Conservation (phyloP, 1,140 invertebrate genomes). For the Drosophila elegans region DNA sequence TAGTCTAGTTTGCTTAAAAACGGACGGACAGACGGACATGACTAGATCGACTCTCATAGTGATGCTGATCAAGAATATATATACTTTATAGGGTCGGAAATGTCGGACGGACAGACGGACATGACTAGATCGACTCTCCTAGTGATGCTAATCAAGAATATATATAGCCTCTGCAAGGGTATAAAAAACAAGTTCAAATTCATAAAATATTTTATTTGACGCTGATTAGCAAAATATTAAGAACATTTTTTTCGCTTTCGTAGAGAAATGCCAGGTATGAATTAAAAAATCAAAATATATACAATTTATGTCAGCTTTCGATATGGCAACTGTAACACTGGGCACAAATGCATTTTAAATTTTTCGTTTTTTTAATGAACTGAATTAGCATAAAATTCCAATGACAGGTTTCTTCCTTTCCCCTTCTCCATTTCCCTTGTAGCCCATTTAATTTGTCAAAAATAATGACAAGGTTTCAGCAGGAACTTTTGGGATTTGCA, state of each 20-base stretch:
- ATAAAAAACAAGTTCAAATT: too few species aligned
- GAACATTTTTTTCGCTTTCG: neutral
- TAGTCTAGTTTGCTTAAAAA: too few species aligned
- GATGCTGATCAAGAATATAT: too few species aligned
- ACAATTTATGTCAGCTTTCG: conserved; percentile 44
- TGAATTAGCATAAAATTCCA: conserved; percentile 79
- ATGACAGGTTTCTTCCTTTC: conserved; percentile 51
- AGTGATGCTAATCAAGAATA: too few species aligned
- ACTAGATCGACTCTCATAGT: too few species aligned
- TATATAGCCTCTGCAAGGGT: too few species aligned
- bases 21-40: too few species aligned
- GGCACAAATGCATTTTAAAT: conserved; percentile 66
- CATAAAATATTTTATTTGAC: too few species aligned
- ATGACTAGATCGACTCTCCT: too few species aligned
- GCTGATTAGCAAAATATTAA: too few species aligned
- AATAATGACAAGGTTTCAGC: conserved; percentile 74
- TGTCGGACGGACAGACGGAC: too few species aligned
- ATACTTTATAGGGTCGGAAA: too few species aligned
- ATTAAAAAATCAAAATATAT: conserved; percentile 67
- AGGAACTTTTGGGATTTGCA: conserved; percentile 74
- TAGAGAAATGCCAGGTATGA: conserved; percentile 11
- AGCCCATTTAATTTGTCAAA: conserved; percentile 76
- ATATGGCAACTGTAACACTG: conserved; percentile 34
- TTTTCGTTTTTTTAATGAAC: conserved; percentile 79
- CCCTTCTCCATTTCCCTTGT: conserved; percentile 20